Evolutionary conservation across 2,113 vertebrate genomes (phyloP), one percentile per base, ranked within the genome.

Genomic region (Conger conger): DNA sequence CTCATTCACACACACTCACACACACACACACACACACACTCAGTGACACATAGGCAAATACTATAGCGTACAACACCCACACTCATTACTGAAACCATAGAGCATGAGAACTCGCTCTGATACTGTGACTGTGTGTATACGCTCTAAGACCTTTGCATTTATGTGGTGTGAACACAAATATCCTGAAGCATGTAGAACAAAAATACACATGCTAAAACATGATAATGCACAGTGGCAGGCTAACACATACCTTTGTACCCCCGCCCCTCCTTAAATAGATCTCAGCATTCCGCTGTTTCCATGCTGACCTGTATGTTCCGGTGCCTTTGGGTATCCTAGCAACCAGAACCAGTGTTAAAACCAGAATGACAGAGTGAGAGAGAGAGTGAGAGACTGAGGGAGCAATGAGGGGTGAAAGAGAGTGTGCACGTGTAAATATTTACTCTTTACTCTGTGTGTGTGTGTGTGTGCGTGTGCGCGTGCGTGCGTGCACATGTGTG

Each of bases 341-440:
- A 95, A 95, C 94, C 90, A 80, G 92, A 92, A 92, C 89, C 91
- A 93, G 93, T 94, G 92, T 94, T 94, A 91, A 93, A 95, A 89
- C 90, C 91, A 92, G 91, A 88, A 93, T 92, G 92, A 92, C 91
- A 92, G 93, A 90, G 92, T 85, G 91, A 92, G 90, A 91, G 90
- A 90, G 89, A 76, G 85, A 88, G 86, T 82, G 90, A 87, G 89
- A 87, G 88, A 87, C 86, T 84, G 91, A 87, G 85, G 87, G 79
- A 81, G 76, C 35, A 82, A 27, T 73, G 38, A 63, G 63, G 82
- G 82, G 83, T 17, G 50, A 81, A 82, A 63, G 40, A 38, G 77
- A 68, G 73, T 80, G 30, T 76, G 50, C 37, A 83, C 30, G 68
- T 87, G 90, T 87, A 86, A 86, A 91, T 82, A 91, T 89, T 84